Base-by-base conservation (phyloP, 2,888 invertebrate species). In the Spisula solida region DNA sequence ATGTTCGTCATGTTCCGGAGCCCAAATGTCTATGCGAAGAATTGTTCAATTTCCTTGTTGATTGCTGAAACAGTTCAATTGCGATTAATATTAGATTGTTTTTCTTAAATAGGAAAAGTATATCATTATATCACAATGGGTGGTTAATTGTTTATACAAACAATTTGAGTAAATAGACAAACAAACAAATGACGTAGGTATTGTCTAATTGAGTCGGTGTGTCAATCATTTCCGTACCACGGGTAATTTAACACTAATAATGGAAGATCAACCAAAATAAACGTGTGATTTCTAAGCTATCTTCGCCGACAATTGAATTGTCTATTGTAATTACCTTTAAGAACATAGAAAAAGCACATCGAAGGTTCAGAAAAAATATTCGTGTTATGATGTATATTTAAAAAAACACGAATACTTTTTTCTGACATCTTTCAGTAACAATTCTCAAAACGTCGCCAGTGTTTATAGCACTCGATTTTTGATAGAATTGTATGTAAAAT, bases 71-170 rank as follows among this genome's bases (percentile, higher is more conserved):
- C 51, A 51, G 51, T 14, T 51, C 51, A 51, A 16, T 51, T 51
- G 51, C 51, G 51, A 51, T 51, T 14, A 51, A 16, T 51, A 51
- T 51, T 14, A 12, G 14, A 51, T 51, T 51, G 51, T 51, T 51
- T 51, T 51, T 16, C 41, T 41, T 41, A 41, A 41, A 51, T 10
- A 51, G 51, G 12, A 16, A 16, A 51, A 16, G 51, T 14, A 16
- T 1, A 51, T 51, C 16, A 51, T 66, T 25, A n/a, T 0, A 25
- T 25, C 8, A 75, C 60, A n/a, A 75, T 31, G 31, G 18, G 16
- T 75, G 16, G 75, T 75, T 34, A 75, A 34, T 34, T 75, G 31
- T 75, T 75, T 31, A 34, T 18, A 75, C 75, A 75, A 75, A 75
- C 31, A 31, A 75, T 25, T 25, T 8, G 25, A 18, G 18, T 34